Conservation (phyloP, 2,888 invertebrate genomes). For the Eupeodes luniger region DNA sequence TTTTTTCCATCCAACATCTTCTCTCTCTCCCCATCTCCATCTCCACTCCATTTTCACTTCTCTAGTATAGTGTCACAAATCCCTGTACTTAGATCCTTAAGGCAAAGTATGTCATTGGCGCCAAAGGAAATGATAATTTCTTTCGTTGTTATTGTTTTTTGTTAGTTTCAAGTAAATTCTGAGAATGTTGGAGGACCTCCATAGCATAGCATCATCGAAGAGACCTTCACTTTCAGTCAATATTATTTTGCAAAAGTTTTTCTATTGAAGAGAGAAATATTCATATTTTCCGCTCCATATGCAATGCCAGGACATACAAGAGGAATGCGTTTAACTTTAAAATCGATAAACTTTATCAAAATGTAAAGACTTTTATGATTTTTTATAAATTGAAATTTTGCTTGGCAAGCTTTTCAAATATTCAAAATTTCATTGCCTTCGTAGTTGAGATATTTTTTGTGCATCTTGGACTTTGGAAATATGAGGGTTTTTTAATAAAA, state of each 20-base stretch:
- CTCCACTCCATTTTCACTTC: constrained; percentile 32
- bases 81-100: constrained; percentile 2
- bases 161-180: neutral
- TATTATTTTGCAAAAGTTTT: constrained; percentile 44
- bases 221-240: constrained; percentile 30
- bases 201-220: too few species aligned
- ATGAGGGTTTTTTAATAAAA: too few species aligned
- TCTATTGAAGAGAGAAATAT: constrained; percentile 40
- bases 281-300: constrained; percentile 65
- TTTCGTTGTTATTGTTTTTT: neutral
- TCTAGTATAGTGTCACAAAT: too few species aligned
- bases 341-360: constrained; percentile 48
- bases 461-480: neutral
- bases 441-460: constrained; percentile 24
- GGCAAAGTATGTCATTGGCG: constrained; percentile 19
- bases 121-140: neutral
- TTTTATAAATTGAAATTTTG: neutral
- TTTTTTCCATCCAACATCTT: constrained; percentile 1
- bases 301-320: constrained; percentile 31
- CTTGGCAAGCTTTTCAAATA: constrained; percentile 21
- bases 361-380: constrained; percentile 29
- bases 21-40: neutral
- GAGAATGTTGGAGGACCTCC: neutral
- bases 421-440: constrained; percentile 60
- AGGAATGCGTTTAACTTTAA: constrained; percentile 57